Evolutionary conservation across 2,797 vertebrate genomes (phyloP), one percentile per base, ranked within the genome.

Genomic region (Gadopsis bispinosus): DNA sequence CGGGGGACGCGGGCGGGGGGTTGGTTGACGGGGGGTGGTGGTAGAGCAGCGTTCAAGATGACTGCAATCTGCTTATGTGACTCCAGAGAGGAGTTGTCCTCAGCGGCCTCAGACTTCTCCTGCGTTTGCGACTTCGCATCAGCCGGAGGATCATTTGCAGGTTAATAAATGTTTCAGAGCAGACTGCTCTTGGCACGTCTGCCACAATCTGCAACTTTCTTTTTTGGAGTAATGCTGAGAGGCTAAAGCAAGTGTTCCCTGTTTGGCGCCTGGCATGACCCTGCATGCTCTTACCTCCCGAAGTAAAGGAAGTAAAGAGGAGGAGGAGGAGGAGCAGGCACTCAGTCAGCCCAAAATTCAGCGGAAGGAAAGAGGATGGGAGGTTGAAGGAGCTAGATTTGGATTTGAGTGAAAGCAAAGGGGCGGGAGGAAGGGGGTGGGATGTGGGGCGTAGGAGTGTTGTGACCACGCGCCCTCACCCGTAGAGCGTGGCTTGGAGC

Each of bases 41-140:
- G 86, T 80, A 73, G 83, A 83, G 84, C 85, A 73, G 84, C 62
- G 83, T 75, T 94, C 91, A 92, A 91, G 90, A 93, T 80, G 92
- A 93, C 83, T 73, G 87, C 94, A 95, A 94, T 94, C 94, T 95
- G 94, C 92, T 94, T 92, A 80, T 91, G 63, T 92, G 91, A 93
- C 92, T 94, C 88, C 72, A 67, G 74, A 80, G 88, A 92, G 76
- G 81, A 88, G 83, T 83, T 80, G 54, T 89, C 86, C 85, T 88
- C 75, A 3, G 77, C 35, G 66, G 86, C 86, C 80, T 88, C 73
- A 60, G 81, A 81, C 69, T 85, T 78, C 39, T 78, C 39, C 81
- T 45, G 77, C 5, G 0, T 65, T 45, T 7, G 60, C 66, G 53
- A 74, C 79, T 71, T 63, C 80, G 39, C 48, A 50, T 54, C 39